These are phyloP conservation scores for Peromyscus melanophrys DNA, from an alignment of 2,797 vertebrate genomes.

Conservation along the genomic window DNA sequence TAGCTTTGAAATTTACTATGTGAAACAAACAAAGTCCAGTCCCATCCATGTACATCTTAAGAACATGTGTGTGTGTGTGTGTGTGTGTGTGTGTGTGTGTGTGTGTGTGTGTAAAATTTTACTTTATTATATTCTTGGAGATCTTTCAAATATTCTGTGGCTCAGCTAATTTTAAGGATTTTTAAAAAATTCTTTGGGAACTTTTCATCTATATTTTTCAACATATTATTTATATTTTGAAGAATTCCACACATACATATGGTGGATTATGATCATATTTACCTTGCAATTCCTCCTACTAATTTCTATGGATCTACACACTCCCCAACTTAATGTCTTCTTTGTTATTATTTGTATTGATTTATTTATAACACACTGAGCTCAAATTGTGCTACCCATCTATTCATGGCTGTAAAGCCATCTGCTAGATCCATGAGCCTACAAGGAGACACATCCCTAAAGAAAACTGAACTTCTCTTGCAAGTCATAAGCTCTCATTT, in stretches of 20 bases:
- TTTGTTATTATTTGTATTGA: not conserved
- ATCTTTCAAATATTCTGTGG: not conserved
- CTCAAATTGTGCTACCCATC: not conserved
- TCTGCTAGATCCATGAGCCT: not conserved
- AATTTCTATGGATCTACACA: not conserved
- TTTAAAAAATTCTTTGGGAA: not conserved
- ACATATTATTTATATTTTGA: not conserved
- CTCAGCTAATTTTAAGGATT: not conserved
- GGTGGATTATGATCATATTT: not conserved
- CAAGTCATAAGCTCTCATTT: not conserved
- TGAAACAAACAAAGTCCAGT: not conserved
- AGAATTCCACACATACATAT: not conserved
- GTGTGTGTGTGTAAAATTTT: not conserved
- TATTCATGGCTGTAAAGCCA: not conserved
- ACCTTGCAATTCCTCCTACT: too few relatives aligned
- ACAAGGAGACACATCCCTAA: not conserved
- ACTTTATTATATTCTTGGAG: not conserved
- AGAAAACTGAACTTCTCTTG: not conserved
- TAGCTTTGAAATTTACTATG: constrained; percentile 47
- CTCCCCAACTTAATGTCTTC: not conserved
- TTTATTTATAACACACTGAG: not conserved
- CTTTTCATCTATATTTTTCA: not conserved
- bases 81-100: not conserved
- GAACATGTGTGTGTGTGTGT: not conserved
- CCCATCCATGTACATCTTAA: not conserved